A percentile compares a stretch with the other conserved stretches of the same genome.
Conservation (phyloP, 2,797 vertebrate species). For the Ataeniobius toweri region DNA sequence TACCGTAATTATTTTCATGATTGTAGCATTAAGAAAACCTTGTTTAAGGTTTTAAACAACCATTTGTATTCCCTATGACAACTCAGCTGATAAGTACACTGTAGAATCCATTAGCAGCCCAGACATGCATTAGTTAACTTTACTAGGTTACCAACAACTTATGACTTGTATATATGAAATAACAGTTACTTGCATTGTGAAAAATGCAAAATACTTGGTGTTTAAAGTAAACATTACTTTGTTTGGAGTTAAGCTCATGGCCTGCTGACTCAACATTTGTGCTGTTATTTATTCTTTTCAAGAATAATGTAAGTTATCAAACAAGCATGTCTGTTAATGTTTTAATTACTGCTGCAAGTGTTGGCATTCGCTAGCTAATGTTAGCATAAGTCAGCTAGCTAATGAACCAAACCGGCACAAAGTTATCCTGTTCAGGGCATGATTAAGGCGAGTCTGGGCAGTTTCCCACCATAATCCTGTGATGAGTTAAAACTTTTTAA, state of each 20-base stretch:
- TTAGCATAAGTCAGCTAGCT: background rate
- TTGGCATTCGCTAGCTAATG: background rate
- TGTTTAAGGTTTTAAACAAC: no score
- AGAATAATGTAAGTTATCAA: slow-evolving; percentile 5
- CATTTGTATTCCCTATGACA: no score
- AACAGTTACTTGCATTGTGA: slow-evolving; percentile 1
- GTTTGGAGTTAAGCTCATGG: slow-evolving; percentile 6
- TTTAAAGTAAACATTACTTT: slow-evolving; percentile 5
- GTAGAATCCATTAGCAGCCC: background rate
- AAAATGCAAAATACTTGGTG: background rate
- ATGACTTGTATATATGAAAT: background rate
- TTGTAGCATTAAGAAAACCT: no score
- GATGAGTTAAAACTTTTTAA: no score
- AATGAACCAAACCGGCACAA: background rate
- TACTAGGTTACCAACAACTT: background rate
- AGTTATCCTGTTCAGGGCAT: background rate
- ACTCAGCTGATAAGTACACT: background rate
- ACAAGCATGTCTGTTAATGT: background rate
- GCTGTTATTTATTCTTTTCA: background rate
- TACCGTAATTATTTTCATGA: no score
- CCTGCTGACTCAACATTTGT: background rate
- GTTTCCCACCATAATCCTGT: background rate
- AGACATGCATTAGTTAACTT: background rate
- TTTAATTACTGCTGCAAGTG: background rate
- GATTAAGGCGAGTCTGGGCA: background rate